Percentiles rank a stretch among this genome's conserved stretches.
Evolutionary conservation across 2,113 vertebrate species (phyloP).

Genomic region (Ictalurus punctatus): DNA sequence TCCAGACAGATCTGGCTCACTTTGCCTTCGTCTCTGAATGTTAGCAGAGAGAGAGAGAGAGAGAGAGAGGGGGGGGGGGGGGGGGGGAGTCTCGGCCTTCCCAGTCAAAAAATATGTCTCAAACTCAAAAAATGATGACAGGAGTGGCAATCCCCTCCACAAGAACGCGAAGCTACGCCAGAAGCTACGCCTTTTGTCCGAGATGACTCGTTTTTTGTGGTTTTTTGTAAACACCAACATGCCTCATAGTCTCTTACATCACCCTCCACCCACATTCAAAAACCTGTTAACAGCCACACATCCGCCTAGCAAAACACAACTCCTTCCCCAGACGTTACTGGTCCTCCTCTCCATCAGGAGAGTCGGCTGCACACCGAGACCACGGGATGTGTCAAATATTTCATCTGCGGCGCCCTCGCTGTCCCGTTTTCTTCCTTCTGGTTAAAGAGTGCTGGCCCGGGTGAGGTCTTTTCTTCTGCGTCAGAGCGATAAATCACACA

Average conservation of each 20-base stretch:
- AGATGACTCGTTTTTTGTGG: not conserved
- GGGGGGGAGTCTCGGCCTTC: not conserved
- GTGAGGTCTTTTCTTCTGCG: not conserved
- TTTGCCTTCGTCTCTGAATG: not conserved
- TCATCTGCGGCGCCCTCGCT: not conserved
- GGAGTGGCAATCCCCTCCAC: not conserved
- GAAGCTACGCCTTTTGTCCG: not conserved
- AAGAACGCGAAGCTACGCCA: not conserved
- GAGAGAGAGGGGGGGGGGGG: not conserved
- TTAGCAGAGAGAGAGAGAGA: not conserved
- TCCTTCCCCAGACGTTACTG: conserved; percentile 4
- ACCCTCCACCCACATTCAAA: not conserved
- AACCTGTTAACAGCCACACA: not conserved
- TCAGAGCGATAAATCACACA: conserved; percentile 35
- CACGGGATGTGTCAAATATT: not conserved
- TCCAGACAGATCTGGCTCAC: conserved; percentile 45
- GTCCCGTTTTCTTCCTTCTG: not conserved
- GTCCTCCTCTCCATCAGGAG: not conserved
- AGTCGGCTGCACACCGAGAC: not conserved
- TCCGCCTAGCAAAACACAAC: not conserved
- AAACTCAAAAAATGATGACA: not conserved
- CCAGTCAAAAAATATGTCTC: not conserved
- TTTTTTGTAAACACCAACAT: not conserved
- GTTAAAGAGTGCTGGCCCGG: conserved; percentile 2
- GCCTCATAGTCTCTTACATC: not conserved